Conservation (phyloP, 2,888 invertebrate genomes). For the Volucella bombylans region DNA sequence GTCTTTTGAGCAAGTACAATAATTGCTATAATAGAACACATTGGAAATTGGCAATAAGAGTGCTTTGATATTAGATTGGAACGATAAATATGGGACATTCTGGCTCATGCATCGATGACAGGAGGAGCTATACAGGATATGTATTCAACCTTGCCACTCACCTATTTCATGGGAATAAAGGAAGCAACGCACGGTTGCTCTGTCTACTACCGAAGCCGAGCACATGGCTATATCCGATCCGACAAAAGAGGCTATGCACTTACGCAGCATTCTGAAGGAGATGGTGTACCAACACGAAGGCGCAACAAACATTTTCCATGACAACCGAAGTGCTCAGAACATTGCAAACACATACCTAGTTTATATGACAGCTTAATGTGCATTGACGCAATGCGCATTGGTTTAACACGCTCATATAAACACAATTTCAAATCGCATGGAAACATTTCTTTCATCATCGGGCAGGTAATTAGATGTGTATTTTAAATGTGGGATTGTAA, state of each 20-base stretch:
- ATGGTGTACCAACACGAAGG: neutral
- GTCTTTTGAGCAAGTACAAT: neutral
- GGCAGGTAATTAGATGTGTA: no score
- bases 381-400: no score
- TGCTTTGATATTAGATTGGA: neutral
- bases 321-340: neutral
- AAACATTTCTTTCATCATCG: no score
- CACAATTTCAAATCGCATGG: no score
- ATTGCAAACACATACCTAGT: neutral
- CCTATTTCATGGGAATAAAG: slow-evolving; percentile 12
- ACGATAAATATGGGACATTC: neutral
- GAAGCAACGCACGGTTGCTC: no score
- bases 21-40: neutral
- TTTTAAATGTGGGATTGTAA: no score
- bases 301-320: neutral
- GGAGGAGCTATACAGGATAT: neutral
- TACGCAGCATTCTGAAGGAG: neutral
- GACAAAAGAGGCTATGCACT: neutral
- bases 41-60: neutral
- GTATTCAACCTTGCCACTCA: neutral
- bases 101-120: neutral
- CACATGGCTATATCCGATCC: slow-evolving; percentile 46
- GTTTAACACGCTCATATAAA: no score
- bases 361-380: no score
- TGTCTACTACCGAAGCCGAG: no score